Conservation (phyloP, 1,140 invertebrate species). For the Oppia nitens region DNA sequence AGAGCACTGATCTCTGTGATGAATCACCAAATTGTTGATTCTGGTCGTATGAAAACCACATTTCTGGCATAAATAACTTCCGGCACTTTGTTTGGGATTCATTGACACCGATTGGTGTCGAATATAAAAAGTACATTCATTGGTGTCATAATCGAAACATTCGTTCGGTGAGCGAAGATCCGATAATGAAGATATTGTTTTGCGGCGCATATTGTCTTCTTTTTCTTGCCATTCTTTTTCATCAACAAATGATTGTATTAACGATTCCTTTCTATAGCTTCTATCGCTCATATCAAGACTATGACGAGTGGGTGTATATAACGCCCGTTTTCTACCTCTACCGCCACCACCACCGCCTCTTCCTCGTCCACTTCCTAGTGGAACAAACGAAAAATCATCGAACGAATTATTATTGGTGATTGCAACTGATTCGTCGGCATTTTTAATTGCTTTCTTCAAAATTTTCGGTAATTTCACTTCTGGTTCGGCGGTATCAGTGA, state of each 20-base stretch:
- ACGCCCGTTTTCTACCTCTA: no score
- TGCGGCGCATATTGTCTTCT: background rate
- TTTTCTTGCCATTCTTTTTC: background rate
- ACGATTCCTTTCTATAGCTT: background rate
- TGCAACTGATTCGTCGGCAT: background rate
- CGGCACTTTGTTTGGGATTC: constrained; percentile 1
- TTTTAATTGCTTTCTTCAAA: background rate
- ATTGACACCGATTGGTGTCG: constrained; percentile 6
- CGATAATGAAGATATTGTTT: background rate
- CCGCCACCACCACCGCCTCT: background rate
- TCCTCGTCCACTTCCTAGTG: background rate
- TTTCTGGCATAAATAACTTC: constrained; percentile 12
- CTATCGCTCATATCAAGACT: background rate
- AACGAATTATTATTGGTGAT: background rate
- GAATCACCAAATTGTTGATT: constrained; percentile 8
- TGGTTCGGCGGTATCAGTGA: background rate
- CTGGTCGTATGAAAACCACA: constrained; percentile 9
- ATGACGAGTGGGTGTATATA: background rate
- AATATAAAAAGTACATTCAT: constrained; percentile 8
- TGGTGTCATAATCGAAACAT: constrained; percentile 1
- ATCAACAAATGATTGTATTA: background rate
- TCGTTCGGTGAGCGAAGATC: background rate
- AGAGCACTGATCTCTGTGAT: constrained; percentile 12
- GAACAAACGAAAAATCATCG: background rate
- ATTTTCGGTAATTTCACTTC: background rate